Conservation (phyloP, 1,140 invertebrate genomes). For the Polypedilum vanderplanki region DNA sequence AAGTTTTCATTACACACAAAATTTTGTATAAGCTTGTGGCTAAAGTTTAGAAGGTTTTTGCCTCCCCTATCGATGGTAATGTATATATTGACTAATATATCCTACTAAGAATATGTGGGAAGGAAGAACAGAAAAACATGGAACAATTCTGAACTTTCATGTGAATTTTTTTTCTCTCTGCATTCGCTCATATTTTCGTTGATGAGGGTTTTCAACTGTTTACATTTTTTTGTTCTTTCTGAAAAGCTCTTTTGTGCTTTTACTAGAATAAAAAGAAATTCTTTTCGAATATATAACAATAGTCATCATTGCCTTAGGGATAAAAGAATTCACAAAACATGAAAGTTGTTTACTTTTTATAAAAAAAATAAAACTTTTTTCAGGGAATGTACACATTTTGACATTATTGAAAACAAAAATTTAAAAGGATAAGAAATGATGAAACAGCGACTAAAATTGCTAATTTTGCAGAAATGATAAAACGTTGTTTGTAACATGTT, state of each 20-base stretch:
- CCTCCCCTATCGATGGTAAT: neutral
- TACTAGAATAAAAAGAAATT: neutral
- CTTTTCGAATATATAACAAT: neutral
- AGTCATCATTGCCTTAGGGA: neutral
- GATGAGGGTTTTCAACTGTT: neutral
- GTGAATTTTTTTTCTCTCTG: neutral
- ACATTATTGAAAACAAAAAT: too few species aligned
- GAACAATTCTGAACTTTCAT: neutral
- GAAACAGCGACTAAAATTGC: too few species aligned
- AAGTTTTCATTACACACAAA: neutral
- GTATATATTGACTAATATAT: too few species aligned
- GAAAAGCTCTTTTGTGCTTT: too few species aligned
- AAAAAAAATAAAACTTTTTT: too few species aligned
- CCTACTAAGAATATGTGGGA: neutral
- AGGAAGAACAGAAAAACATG: neutral
- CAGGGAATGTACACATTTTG: too few species aligned
- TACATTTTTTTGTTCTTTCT: neutral
- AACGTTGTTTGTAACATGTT: too few species aligned
- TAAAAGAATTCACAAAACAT: neutral
- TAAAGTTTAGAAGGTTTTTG: neutral
- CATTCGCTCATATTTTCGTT: slow-evolving; percentile 4
- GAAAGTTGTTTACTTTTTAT: neutral
- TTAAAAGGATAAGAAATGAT: too few species aligned
- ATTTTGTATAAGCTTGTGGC: too few species aligned
- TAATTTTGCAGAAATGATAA: too few species aligned